phyloP scores from a whole-genome alignment of 1,140 invertebrate genomes.

The Papilio helenus region DNA sequence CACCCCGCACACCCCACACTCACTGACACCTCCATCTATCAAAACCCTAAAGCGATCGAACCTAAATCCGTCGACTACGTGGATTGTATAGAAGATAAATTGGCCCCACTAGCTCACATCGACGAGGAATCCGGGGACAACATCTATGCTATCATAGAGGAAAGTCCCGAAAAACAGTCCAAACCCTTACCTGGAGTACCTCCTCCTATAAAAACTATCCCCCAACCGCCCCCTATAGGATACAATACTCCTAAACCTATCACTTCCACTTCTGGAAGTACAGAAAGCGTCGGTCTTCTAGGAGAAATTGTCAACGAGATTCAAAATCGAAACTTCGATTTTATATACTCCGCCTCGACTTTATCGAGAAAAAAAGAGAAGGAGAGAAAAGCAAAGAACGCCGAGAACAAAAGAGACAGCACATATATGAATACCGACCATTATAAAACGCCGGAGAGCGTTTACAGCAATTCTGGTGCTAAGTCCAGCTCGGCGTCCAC shows the following conservation, averaged over 20 bases:
- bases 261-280: slow-evolving; percentile 78
- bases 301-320: slow-evolving; percentile 94
- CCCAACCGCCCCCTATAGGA: slow-evolving; percentile 69
- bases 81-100: slow-evolving; percentile 88
- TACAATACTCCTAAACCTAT: slow-evolving; percentile 84
- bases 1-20: slow-evolving; percentile 65
- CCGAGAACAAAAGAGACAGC: slow-evolving; percentile 68
- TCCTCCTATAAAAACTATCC: slow-evolving; percentile 57
- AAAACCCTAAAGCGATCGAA: slow-evolving; percentile 69
- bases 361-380: slow-evolving; percentile 86
- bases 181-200: slow-evolving; percentile 60
- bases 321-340: slow-evolving; percentile 91
- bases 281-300: slow-evolving; percentile 87
- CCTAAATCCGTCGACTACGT: slow-evolving; percentile 86
- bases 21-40: slow-evolving; percentile 81
- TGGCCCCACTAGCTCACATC: slow-evolving; percentile 84
- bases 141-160: slow-evolving; percentile 94
- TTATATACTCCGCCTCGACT: slow-evolving; percentile 91
- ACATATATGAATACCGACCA: slow-evolving; percentile 76
- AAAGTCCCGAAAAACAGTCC: slow-evolving; percentile 81
- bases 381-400: slow-evolving; percentile 73
- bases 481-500: slow-evolving; percentile 84
- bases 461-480: slow-evolving; percentile 84
- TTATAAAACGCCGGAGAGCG: slow-evolving; percentile 84
- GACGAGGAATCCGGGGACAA: slow-evolving; percentile 88